Conservation (phyloP, 2,113 vertebrate species). For the Erythrolamprus reginae region DNA sequence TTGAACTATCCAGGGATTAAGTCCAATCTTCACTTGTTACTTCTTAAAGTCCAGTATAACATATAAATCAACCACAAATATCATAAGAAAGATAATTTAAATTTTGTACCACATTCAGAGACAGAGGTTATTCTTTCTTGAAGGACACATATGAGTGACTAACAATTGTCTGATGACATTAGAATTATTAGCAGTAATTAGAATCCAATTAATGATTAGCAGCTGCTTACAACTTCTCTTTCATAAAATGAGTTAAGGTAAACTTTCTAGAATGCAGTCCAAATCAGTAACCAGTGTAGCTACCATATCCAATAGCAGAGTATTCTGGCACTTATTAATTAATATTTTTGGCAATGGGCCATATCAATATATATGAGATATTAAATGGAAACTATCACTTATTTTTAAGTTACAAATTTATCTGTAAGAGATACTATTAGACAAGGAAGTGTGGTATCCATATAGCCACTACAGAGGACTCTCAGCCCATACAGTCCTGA, state of each 20-base stretch:
- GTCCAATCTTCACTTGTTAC: too few species aligned
- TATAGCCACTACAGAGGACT: neutral
- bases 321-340: neutral
- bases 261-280: neutral
- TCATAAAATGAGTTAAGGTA: neutral
- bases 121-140: neutral
- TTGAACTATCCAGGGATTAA: too few species aligned
- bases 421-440: neutral
- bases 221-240: neutral
- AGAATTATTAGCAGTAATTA: neutral
- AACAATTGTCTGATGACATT: neutral
- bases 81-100: neutral
- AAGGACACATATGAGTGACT: neutral
- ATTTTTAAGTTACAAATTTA: neutral
- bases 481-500: neutral
- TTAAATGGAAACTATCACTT: neutral
- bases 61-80: constrained; percentile 15
- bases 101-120: neutral
- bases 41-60: neutral
- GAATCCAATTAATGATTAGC: neutral
- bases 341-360: neutral
- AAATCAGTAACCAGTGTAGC: neutral
- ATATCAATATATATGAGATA: neutral
- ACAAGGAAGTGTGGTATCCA: neutral
- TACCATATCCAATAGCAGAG: neutral